Evolutionary conservation across 2,797 vertebrate genomes (phyloP).

Genomic region (Coregonus sp.): DNA sequence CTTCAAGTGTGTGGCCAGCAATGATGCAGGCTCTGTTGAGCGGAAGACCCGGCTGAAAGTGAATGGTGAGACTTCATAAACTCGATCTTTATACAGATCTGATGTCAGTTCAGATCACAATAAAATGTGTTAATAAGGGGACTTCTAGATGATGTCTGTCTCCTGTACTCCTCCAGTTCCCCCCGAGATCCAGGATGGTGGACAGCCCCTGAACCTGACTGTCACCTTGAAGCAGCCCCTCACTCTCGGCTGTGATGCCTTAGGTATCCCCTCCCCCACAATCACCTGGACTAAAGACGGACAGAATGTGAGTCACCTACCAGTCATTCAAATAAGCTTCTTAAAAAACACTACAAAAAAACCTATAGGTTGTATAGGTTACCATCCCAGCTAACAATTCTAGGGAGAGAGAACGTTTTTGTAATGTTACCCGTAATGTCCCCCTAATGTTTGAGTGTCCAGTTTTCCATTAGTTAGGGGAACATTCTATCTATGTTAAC

Average conservation of each 20-base stretch:
- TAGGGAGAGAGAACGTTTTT: no score
- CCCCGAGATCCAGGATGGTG: constrained; percentile 80
- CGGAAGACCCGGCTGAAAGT: constrained; percentile 82
- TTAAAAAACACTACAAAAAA: background rate
- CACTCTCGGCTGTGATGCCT: constrained; percentile 81
- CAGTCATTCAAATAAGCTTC: background rate
- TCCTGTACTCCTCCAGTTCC: constrained; percentile 70
- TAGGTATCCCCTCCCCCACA: constrained; percentile 79
- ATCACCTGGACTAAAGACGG: constrained; percentile 85
- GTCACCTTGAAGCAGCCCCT: constrained; percentile 82
- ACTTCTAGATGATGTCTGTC: background rate
- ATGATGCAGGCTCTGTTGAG: constrained; percentile 83
- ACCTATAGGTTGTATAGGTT: background rate
- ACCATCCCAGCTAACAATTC: no score
- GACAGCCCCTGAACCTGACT: constrained; percentile 75
- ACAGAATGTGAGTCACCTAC: constrained; percentile 70
- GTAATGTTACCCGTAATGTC: no score
- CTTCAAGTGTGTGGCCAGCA: constrained; percentile 85
- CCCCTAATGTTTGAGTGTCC: no score
- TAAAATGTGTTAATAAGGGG: background rate
- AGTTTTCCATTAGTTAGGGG: no score
- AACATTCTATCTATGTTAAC: no score
- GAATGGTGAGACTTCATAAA: constrained; percentile 68
- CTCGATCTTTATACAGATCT: background rate
- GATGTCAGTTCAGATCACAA: background rate